phyloP scores from a whole-genome alignment of 2,888 invertebrate genomes.

The Ptilodon capucinus region DNA sequence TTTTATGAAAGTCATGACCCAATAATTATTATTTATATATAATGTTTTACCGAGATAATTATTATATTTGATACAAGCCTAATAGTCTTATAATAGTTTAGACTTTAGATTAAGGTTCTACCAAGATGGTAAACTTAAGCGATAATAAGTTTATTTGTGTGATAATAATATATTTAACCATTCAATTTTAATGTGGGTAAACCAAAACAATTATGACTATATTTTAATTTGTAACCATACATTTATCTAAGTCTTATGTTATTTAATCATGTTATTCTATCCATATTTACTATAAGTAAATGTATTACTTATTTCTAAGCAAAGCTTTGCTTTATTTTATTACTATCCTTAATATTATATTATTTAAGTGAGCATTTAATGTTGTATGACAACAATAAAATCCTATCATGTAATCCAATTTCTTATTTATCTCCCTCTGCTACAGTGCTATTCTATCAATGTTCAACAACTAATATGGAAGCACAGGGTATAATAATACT shows the following conservation, averaged over 20 bases:
- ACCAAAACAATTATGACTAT: conserved; percentile 4
- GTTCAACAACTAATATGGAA: too few relatives aligned
- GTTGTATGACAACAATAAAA: conserved; percentile 52
- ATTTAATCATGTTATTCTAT: conserved; percentile 13
- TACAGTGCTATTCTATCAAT: too few relatives aligned
- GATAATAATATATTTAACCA: conserved; percentile 12
- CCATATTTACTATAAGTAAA: conserved; percentile 11
- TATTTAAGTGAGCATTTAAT: conserved; percentile 35
- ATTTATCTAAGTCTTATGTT: conserved; percentile 25
- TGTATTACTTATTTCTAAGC: conserved; percentile 26
- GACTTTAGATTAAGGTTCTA: too few relatives aligned
- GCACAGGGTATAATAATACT: too few relatives aligned
- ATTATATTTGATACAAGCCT: conserved; percentile 58
- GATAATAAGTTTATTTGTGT: conserved; percentile 10
- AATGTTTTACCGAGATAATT: conserved; percentile 46
- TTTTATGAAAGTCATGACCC: conserved; percentile 26
- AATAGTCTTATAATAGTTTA: too few relatives aligned
- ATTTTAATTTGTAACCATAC: conserved; percentile 9
- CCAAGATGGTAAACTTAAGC: too few relatives aligned
- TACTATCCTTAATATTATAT: conserved; percentile 15
- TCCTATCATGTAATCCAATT: conserved; percentile 26
- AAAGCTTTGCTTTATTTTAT: conserved; percentile 40
- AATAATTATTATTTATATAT: too few relatives aligned
- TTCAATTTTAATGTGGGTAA: conserved; percentile 5
- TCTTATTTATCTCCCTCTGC: too few relatives aligned